A percentile compares a stretch with the other conserved stretches of the same genome.
phyloP scores from a whole-genome alignment of 2,888 invertebrate species.

The Drosophila helvetica region DNA sequence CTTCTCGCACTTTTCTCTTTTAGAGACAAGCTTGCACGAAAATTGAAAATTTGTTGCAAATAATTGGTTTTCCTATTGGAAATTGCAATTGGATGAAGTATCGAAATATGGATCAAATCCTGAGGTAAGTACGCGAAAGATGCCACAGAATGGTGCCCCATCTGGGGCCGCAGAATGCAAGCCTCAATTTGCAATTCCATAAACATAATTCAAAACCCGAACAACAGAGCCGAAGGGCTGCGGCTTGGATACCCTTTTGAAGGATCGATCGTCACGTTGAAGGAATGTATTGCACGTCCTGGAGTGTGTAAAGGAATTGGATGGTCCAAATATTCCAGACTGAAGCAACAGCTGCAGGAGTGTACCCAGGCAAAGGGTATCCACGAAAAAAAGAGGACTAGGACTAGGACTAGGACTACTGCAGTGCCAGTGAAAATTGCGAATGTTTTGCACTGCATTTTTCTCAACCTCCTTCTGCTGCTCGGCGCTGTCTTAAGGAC shows the following conservation, averaged over 20 bases:
- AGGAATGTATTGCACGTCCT: no score
- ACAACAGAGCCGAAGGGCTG: background rate
- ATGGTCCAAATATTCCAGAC: no score
- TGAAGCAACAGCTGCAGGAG: background rate
- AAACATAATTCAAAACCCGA: conserved; percentile 45
- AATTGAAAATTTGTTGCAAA: conserved; percentile 23
- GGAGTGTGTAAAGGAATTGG: no score
- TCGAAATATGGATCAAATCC: conserved; percentile 21
- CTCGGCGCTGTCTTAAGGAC: conserved; percentile 11
- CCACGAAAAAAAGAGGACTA: no score
- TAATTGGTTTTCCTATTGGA: conserved; percentile 34
- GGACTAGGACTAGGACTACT: no score
- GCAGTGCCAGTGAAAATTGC: background rate
- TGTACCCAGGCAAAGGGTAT: conserved; percentile 13
- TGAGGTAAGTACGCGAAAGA: background rate
- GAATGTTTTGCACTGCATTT: conserved; percentile 19
- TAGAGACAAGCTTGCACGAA: conserved; percentile 9
- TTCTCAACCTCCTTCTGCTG: background rate
- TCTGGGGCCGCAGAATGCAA: conserved; percentile 48
- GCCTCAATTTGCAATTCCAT: conserved; percentile 67
- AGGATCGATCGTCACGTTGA: no score
- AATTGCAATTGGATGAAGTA: no score
- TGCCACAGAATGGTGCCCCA: conserved; percentile 36
- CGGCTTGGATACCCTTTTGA: background rate
- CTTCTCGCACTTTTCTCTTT: conserved; percentile 5